These are phyloP conservation scores for Neoarius graeffei DNA, from an alignment of 2,113 vertebrate species.

Conservation along the genomic window DNA sequence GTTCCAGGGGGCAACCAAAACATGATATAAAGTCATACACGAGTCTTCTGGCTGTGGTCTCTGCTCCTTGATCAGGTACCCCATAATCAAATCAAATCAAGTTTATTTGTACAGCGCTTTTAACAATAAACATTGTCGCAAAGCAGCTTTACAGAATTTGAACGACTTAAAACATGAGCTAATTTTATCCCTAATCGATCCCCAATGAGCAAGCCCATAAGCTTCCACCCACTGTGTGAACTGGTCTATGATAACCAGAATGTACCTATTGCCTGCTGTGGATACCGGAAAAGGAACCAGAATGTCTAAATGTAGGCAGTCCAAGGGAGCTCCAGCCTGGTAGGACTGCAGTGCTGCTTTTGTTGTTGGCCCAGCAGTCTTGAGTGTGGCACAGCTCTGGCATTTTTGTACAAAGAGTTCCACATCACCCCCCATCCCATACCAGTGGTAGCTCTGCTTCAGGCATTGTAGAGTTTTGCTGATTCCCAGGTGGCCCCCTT, in stretches of 20 bases:
- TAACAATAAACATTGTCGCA: too few relatives aligned
- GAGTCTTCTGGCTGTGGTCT: constrained; percentile 30
- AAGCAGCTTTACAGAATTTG: too few relatives aligned
- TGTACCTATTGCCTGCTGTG: constrained; percentile 27
- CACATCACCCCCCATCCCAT: constrained; percentile 9
- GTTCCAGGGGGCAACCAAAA: constrained; percentile 18
- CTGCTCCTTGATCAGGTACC: constrained; percentile 18
- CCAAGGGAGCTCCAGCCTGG: constrained; percentile 25
- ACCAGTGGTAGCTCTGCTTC: constrained; percentile 16
- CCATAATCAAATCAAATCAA: too few relatives aligned
- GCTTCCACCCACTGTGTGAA: constrained; percentile 16
- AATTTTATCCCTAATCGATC: too few relatives aligned
- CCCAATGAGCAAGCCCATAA: too few relatives aligned
- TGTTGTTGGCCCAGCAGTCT: neutral
- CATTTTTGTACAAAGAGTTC: constrained; percentile 11
- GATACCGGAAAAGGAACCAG: constrained; percentile 35
- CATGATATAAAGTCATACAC: constrained; percentile 12
- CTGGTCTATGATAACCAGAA: constrained; percentile 23
- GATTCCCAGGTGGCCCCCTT: constrained; percentile 35
- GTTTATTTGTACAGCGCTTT: too few relatives aligned
- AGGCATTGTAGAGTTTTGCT: constrained; percentile 3
- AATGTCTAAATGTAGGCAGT: constrained; percentile 28
- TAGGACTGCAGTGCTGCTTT: constrained; percentile 18
- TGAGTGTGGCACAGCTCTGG: constrained; percentile 7
- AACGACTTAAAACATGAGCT: too few relatives aligned